Conservation (phyloP, 2,113 vertebrate species). For the Azemiops feae region DNA sequence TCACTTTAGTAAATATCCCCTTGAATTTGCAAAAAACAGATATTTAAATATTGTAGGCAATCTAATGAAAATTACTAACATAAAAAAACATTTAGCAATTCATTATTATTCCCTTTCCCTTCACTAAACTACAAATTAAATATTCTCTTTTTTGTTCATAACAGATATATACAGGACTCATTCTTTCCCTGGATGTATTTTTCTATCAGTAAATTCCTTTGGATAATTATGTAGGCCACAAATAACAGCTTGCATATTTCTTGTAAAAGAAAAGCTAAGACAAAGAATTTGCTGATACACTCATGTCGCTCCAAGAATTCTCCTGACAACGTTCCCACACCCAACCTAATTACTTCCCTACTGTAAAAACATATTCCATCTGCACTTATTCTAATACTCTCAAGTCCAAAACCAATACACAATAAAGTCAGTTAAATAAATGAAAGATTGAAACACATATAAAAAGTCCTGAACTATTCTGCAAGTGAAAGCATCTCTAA, state of each 20-base stretch:
- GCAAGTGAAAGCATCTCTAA: slow-evolving; percentile 57
- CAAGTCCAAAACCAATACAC: slow-evolving; percentile 75
- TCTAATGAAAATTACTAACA: neutral
- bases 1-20: neutral
- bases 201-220: slow-evolving; percentile 37
- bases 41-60: neutral
- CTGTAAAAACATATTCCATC: slow-evolving; percentile 77
- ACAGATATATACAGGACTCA: slow-evolving; percentile 22
- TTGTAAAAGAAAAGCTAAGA: slow-evolving; percentile 68
- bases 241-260: slow-evolving; percentile 59
- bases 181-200: slow-evolving; percentile 27
- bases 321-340: slow-evolving; percentile 73
- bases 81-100: neutral
- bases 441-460: slow-evolving; percentile 64
- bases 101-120: neutral
- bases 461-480: slow-evolving; percentile 66
- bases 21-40: neutral
- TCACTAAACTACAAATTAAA: neutral
- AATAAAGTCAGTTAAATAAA: slow-evolving; percentile 77
- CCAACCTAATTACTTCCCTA: slow-evolving; percentile 79
- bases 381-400: slow-evolving; percentile 74
- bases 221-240: slow-evolving; percentile 40
- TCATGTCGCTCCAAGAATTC: slow-evolving; percentile 77
- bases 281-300: slow-evolving; percentile 78
- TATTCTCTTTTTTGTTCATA: slow-evolving; percentile 14